Conservation (phyloP, 2,113 vertebrate genomes). For the Nothoprocta perdicaria region DNA sequence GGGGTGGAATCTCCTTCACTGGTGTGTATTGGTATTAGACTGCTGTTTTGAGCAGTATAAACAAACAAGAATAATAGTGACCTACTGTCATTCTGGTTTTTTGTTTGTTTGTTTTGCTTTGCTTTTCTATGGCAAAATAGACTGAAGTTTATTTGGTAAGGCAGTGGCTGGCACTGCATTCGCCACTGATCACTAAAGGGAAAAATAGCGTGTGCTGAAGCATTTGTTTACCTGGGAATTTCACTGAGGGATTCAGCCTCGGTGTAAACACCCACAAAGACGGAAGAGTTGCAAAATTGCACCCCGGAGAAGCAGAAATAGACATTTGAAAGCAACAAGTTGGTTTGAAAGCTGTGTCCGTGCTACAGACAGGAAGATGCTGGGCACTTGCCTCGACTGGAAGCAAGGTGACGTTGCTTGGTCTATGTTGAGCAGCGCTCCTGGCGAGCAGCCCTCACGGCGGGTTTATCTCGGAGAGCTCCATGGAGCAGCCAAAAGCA, state of each 20-base stretch:
- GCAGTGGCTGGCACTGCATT: not conserved
- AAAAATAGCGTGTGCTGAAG: not conserved
- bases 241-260: not conserved
- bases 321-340: not conserved
- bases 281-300: not conserved
- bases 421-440: too few relatives aligned
- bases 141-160: not conserved
- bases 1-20: not conserved
- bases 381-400: not conserved
- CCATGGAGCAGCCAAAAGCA: not conserved
- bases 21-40: not conserved
- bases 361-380: not conserved
- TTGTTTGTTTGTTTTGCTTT: not conserved
- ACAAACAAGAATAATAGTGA: not conserved
- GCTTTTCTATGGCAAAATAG: not conserved
- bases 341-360: not conserved
- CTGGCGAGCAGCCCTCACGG: too few relatives aligned
- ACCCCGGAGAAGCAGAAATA: not conserved
- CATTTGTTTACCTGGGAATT: not conserved
- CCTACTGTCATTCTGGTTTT: not conserved
- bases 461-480: too few relatives aligned
- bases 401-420: not conserved
- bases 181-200: rapidly evolving
- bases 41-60: not conserved
- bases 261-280: not conserved